These are phyloP conservation scores for Zingel zingel DNA, from an alignment of 2,113 vertebrate genomes.

Conservation along the genomic window DNA sequence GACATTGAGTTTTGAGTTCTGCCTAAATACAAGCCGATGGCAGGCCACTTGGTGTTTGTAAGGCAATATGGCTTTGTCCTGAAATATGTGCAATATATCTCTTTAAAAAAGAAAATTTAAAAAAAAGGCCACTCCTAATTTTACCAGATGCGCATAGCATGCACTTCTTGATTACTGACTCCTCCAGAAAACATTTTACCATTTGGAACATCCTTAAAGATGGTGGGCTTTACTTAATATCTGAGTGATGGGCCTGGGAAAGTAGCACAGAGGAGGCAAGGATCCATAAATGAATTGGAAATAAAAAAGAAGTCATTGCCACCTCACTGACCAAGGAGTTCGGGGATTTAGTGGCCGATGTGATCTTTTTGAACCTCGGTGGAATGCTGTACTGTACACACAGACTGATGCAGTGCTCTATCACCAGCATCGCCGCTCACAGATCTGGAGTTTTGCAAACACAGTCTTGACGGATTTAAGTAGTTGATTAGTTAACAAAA, in stretches of 20 bases:
- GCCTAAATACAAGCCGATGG: background rate
- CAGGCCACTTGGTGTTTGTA: background rate
- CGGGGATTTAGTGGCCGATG: too few relatives aligned
- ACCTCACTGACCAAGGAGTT: background rate
- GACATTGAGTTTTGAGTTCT: background rate
- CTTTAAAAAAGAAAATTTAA: too few relatives aligned
- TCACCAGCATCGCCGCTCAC: background rate
- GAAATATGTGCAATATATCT: too few relatives aligned
- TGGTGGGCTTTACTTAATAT: background rate
- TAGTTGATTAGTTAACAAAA: background rate
- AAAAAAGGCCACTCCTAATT: background rate
- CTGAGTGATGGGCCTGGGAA: background rate
- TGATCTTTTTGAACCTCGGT: background rate
- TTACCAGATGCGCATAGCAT: background rate
- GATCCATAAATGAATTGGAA: background rate
- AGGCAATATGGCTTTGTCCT: background rate
- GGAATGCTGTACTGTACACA: background rate
- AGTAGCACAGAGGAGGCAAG: background rate
- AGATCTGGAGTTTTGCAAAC: constrained; percentile 15
- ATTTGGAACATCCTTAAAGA: background rate
- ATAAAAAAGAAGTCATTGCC: background rate
- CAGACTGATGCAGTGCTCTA: background rate
- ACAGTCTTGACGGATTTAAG: background rate
- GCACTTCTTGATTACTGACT: background rate
- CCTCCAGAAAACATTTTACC: background rate